phyloP scores from a whole-genome alignment of 2,113 vertebrate species.

The Pavo muticus region DNA sequence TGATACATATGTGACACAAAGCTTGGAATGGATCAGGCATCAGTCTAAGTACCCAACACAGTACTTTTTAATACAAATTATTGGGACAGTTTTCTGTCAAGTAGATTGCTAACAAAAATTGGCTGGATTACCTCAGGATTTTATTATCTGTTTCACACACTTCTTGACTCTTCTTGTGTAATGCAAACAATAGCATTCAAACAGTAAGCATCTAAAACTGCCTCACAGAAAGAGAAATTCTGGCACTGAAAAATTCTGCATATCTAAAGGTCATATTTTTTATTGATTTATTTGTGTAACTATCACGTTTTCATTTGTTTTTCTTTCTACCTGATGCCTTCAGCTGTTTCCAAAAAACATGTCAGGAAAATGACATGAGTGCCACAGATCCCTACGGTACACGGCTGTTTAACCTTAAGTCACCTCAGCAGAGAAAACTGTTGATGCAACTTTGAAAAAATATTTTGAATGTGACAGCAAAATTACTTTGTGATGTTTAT shows the following conservation, averaged over 20 bases:
- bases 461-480: constrained; percentile 78
- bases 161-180: background rate
- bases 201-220: background rate
- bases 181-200: background rate
- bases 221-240: background rate
- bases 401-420: constrained; percentile 70
- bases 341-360: constrained; percentile 20
- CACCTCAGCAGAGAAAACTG: constrained; percentile 69
- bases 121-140: background rate
- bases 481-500: constrained; percentile 79
- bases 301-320: constrained; percentile 11
- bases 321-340: background rate
- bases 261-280: background rate
- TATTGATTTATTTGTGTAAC: background rate
- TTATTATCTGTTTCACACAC: background rate
- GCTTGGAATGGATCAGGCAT: background rate
- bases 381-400: constrained; percentile 1
- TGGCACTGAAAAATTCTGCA: background rate
- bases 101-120: background rate
- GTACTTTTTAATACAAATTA: background rate
- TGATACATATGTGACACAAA: background rate
- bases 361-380: constrained; percentile 16
- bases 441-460: constrained; percentile 70
- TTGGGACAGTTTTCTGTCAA: background rate
- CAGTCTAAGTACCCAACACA: background rate